Evolutionary conservation across 1,140 invertebrate species (phyloP), one percentile per base, ranked within the genome.

Genomic region (Piezodorus guildinii): DNA sequence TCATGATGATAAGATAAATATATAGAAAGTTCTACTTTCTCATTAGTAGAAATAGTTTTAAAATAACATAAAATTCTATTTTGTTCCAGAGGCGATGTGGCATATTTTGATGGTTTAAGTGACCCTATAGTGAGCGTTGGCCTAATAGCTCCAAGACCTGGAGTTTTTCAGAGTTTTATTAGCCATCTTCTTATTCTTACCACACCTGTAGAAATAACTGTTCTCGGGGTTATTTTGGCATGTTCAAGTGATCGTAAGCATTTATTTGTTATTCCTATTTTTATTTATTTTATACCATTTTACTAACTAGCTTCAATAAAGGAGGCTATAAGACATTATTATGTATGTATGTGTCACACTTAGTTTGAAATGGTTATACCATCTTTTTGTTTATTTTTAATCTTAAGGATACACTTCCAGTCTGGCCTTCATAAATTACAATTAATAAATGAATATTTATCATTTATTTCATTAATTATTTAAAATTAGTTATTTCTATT

Each of bases 161-260:
- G 85, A 71, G 86, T 94, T 17, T 93, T 96, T 74, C 88, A 94
- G 72, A 81, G 81, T 68, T 91, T 92, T 74, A 91, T 98, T n/a
- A 90, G 91, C 77, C 91, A 94, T 77, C 78, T 98, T 44, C 77
- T 98, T 19, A 83, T 94, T 63, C 75, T 98, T 45, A 90, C 93
- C 30, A 98, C 96, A 19, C 87, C 91, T 62, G 85, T 92, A 52
- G 94, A 98, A 78, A 90, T 98, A 68, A 85, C 94, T 63, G 84
- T 97, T 16, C 79, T 96, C 68, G 92, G 91, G 71, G 84, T 92
- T 62, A 83, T 79, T 49, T 80, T 87, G 67, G 75, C 75, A 34
- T 76, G 78, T 66, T 73, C 75, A 58, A 70, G 70, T 66, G 76
- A 80, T 70, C 76, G 79, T 77, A 76, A 69, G 72, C 34, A 10